Base-by-base conservation (phyloP, 2,888 invertebrate genomes). In the Peribatodes rhomboidaria region DNA sequence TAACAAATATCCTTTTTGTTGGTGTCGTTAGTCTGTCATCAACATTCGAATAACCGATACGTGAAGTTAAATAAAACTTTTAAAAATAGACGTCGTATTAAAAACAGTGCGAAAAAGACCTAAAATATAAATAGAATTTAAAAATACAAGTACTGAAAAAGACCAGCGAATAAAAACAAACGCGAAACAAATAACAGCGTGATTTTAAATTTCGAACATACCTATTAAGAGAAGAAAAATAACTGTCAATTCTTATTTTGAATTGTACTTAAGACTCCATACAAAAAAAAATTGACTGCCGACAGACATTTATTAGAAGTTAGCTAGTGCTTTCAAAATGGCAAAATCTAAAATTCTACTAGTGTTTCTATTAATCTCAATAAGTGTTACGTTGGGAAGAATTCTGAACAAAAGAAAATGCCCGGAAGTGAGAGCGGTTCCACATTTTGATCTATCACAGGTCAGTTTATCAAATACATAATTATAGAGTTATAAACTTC, bases 381-480 rank as follows among this genome's bases (percentile, higher is more conserved):
- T 81, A 1, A 68, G 73, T 72, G 65, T 72, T 39, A 76, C 76
- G 57, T 73, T 76, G 27, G 82, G 81, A 37, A 89, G 81, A 74
- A 90, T 92, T 72, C 87, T 94, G 41, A 95, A 96, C 76, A 96
- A 96, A 83, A 94, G 95, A 77, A 95, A 96, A 83, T 96, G 96
- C 78, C 96, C 96, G 0, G 94, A 95, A 94, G 97, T 97, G 68
- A 96, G 96, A 84, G 96, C 96, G 14, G 95, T 96, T 55, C 94
- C 95, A 44, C 96, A 97, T 90, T 97, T 97, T 81, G 96, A 97
- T 91, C 91, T 97, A 74, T 94, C 96, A 71, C 94, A 95, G 90
- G 97, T 96, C 67, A 70, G 84, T 80, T 10, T 46, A 65, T 58
- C 54, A 60, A 47, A 53, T 52, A 61, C 62, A 58, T 66, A 65